Base-by-base conservation (phyloP, 2,888 invertebrate species). In the Aphidoletes aphidimyza region DNA sequence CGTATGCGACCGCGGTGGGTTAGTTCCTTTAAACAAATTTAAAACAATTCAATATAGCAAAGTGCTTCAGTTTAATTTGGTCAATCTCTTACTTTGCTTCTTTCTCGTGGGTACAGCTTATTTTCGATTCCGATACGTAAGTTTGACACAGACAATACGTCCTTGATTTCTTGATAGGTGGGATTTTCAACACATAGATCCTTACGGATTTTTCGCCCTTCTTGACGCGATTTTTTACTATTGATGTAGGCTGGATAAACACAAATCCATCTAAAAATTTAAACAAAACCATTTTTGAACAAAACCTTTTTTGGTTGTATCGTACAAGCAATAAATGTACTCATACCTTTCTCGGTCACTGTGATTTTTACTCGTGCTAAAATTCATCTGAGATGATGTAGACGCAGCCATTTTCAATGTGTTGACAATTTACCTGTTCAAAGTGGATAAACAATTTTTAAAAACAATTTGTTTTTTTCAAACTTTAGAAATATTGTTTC, bases 181-280 rank as follows among this genome's bases (percentile, higher is more conserved):
- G 99, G 99, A 90, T 98, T 98, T 87, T 98, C 98, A 0, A 99
- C 95, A 89, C 97, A 97, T 89, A 94, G 93, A 0, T 94, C 92
- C 90, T 97, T 97, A 0, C 95, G 90, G 34, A 99, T 91, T 87
- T 94, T 93, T 45, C 99, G 92, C 6, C 99, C 99, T 89, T 98
- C 95, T 0, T 96, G 96, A 22, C 95, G 89, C 0, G 97, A 95
- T 89, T 96, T 98, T 88, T 97, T 98, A 87, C 94, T 96, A 89
- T 99, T 99, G 84, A 99, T 92, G 88, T 99, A 99, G 0, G 97
- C 95, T 85, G 99, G 99, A 90, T 99, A 99, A 86, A 99, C 94
- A 89, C 98, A 98, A 85, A 98, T 92, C 99, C 99, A 99, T 88
- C 96, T 95, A 91, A 85, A 89, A 89, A 87, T 83, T 47, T 45